Conservation (phyloP, 2,888 invertebrate genomes). For the Bellardia pandia region DNA sequence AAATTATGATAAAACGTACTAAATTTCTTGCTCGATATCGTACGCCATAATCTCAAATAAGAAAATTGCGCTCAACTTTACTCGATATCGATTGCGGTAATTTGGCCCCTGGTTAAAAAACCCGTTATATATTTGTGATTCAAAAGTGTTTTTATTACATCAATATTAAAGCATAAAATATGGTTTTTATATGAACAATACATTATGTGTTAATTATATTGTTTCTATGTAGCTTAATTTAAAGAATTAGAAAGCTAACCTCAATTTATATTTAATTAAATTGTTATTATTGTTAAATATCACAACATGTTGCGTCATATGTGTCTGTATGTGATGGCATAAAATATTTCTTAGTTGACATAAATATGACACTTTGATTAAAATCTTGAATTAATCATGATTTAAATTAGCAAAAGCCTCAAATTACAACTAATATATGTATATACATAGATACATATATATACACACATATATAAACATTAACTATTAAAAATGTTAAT, state of each 20-base stretch:
- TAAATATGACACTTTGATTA: constrained; percentile 80
- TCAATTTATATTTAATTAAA: neutral
- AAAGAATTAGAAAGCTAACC: neutral
- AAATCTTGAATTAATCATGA: constrained; percentile 65
- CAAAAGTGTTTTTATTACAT: no score
- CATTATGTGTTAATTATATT: no score
- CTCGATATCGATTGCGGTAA: no score
- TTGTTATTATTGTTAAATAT: neutral
- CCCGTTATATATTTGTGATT: no score
- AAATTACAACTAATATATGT: constrained; percentile 3
- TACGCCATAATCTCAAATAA: no score
- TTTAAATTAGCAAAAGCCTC: constrained; percentile 14
- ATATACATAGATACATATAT: neutral
- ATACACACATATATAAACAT: neutral
- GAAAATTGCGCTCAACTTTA: no score
- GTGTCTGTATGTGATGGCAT: neutral
- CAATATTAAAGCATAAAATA: no score
- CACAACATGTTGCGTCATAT: neutral
- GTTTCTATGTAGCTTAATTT: no score
- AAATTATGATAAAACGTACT: no score
- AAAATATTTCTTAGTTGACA: constrained; percentile 61
- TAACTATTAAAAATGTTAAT: constrained; percentile 11
- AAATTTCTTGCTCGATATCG: no score
- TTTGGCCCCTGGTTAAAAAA: no score
- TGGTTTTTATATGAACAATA: no score